These are phyloP conservation scores for Bos indicus DNA, from an alignment of 2,113 vertebrate species.

Conservation along the genomic window DNA sequence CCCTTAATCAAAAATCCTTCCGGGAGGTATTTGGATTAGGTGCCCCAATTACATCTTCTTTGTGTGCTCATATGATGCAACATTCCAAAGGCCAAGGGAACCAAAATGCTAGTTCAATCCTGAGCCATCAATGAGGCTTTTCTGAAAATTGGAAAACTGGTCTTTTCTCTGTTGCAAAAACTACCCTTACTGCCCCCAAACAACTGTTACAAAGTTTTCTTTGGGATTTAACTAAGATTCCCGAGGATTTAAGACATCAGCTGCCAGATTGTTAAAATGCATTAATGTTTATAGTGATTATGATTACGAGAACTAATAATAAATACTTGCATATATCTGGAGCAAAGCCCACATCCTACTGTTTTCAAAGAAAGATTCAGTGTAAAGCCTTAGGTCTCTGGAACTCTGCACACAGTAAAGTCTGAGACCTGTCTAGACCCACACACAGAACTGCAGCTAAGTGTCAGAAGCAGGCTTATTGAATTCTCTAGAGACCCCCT, in stretches of 20 bases:
- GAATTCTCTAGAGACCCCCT: background rate
- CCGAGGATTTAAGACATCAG: conserved; percentile 61
- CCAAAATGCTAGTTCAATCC: background rate
- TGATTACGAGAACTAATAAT: conserved; percentile 70
- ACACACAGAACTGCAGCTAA: background rate
- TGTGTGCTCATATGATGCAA: conserved; percentile 41
- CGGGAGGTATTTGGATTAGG: background rate
- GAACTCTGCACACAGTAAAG: conserved; percentile 30
- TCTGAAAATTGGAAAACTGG: conserved; percentile 38
- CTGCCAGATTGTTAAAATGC: conserved; percentile 65
- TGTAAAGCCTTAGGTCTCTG: conserved; percentile 13
- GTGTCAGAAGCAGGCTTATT: background rate
- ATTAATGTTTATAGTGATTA: conserved; percentile 73
- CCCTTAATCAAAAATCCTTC: conserved; percentile 23
- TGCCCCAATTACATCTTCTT: conserved; percentile 35
- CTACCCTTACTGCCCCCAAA: conserved; percentile 25
- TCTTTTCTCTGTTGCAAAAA: conserved; percentile 50
- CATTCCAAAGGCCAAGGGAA: conserved; percentile 33
- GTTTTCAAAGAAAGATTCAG: conserved; percentile 59
- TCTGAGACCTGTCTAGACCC: background rate
- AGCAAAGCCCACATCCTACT: conserved; percentile 56
- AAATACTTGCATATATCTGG: conserved; percentile 65
- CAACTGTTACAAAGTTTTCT: conserved; percentile 62
- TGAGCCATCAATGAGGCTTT: conserved; percentile 23
- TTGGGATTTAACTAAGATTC: conserved; percentile 67